A percentile compares a stretch with the other conserved stretches of the same genome.
Evolutionary conservation across 2,888 invertebrate genomes (phyloP).

Genomic region (Leptinotarsa juncta): DNA sequence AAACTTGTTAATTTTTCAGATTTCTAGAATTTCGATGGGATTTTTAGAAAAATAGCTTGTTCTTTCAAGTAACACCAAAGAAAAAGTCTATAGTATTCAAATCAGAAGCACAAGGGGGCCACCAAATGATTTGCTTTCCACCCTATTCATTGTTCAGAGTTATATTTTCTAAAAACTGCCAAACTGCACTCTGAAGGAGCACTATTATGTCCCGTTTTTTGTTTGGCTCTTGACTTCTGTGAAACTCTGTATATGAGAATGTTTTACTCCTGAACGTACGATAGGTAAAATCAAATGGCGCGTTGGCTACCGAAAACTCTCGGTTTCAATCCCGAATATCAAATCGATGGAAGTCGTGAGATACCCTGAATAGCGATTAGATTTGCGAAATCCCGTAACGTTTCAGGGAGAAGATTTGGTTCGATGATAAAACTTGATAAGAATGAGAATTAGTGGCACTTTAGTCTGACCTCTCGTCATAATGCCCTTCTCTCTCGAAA

Average conservation of each 20-base stretch:
- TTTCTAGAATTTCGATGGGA: no score
- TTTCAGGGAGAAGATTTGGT: slow-evolving; percentile 7
- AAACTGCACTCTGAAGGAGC: no score
- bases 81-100: no score
- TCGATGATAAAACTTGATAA: slow-evolving; percentile 13
- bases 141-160: no score
- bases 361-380: not conserved
- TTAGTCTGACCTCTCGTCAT: slow-evolving; percentile 12
- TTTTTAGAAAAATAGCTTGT: no score
- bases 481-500: slow-evolving; percentile 3
- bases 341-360: not conserved
- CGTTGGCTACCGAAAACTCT: not conserved
- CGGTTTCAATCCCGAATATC: slow-evolving; percentile 1
- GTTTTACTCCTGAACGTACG: not conserved
- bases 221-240: no score
- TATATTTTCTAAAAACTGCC: no score
- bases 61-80: no score
- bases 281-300: not conserved
- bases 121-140: no score
- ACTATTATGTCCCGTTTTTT: no score
- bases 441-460: slow-evolving; percentile 17
- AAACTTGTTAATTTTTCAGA: no score
- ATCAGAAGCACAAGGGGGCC: no score
- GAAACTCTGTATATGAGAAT: not conserved
- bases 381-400: not conserved